Base-by-base conservation (phyloP, 2,888 invertebrate species). In the Phymatocera aterrima region DNA sequence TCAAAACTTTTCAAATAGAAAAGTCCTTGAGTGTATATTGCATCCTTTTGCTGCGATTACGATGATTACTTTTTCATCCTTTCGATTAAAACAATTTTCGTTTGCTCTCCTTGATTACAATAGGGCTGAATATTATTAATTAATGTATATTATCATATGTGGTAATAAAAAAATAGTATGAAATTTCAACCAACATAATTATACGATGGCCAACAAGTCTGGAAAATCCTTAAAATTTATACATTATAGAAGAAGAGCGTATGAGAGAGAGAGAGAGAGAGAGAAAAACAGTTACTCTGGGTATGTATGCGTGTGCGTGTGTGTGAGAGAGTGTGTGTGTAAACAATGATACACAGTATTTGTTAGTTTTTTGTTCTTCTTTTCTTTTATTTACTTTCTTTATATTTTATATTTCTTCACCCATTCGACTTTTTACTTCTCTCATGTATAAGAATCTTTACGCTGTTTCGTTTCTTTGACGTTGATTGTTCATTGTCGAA, bases 1-100 rank as follows among this genome's bases (percentile, higher is more conserved):
- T n/a, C n/a, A n/a, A n/a, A 46, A 68, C 21, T 6, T 24, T 46
- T 12, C 68, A 68, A 24, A n/a, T 68, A 57, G 57, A 57, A 57
- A 28, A n/a, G n/a, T 24, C 5, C 15, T 28, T 28, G 15, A 10
- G 5, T 10, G 28, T 57, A 28, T 12, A 21, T 21, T 21, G 10
- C 10, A 15, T 57, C 57, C 12, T 57, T n/a, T n/a, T n/a, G n/a
- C n/a, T 57, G 28, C 57, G 24, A 57, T 5, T 2, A 57, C 15
- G 57, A 28, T 28, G n/a, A n/a, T n/a, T n/a, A n/a, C n/a, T n/a
- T n/a, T n/a, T n/a, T n/a, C n/a, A n/a, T n/a, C n/a, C n/a, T n/a
- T n/a, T n/a, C n/a, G n/a, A n/a, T n/a, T n/a, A n/a, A n/a, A n/a
- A n/a, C n/a, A n/a, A n/a, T n/a, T n/a, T n/a, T n/a, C n/a, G n/a